Conservation (phyloP, 2,797 vertebrate genomes). For the Brotogeris chrysoptera region DNA sequence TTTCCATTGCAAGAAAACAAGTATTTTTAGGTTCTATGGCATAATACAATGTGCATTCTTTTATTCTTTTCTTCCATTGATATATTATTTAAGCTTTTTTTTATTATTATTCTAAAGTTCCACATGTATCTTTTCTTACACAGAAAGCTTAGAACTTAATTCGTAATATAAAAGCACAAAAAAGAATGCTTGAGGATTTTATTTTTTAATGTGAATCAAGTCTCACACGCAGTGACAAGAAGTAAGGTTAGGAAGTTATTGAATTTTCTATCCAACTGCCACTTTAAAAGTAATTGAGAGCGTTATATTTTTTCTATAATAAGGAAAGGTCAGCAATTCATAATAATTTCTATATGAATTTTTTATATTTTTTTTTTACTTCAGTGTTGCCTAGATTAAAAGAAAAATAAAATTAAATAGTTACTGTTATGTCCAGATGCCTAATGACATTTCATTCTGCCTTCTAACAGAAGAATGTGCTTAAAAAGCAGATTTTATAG, state of each 20-base stretch:
- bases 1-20: not conserved
- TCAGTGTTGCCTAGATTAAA: not conserved
- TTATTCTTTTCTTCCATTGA: not conserved
- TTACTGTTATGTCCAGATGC: not conserved
- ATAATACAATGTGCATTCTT: not conserved
- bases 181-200: not conserved
- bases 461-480: not conserved
- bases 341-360: not conserved
- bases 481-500: constrained; percentile 10
- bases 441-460: constrained; percentile 17
- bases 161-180: not conserved
- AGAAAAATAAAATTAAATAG: not conserved
- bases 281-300: not conserved
- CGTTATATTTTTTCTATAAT: not conserved
- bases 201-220: not conserved
- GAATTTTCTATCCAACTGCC: not conserved
- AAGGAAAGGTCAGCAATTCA: not conserved
- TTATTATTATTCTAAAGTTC: not conserved
- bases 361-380: not conserved
- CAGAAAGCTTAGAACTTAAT: not conserved
- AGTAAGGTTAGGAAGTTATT: not conserved
- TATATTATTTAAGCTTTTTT: not conserved
- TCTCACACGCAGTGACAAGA: not conserved
- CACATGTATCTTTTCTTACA: not conserved
- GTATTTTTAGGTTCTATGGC: not conserved